A percentile compares a stretch with the other conserved stretches of the same genome.
Conservation (phyloP, 2,888 invertebrate species). For the Euproctis similis region DNA sequence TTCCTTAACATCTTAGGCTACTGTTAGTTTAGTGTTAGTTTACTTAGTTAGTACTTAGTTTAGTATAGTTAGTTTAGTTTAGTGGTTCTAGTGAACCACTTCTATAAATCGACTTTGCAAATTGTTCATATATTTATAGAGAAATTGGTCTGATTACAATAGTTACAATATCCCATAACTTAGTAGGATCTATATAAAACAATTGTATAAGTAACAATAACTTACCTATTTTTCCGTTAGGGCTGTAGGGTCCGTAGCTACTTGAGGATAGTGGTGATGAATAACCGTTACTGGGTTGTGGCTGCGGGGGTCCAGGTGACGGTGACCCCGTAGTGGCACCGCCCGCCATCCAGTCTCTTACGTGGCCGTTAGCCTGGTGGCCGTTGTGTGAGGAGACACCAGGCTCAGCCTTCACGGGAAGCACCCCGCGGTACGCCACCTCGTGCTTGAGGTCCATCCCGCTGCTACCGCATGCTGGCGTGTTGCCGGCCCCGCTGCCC, state of each 20-base stretch:
- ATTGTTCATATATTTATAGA: too few relatives aligned
- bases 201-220: constrained; percentile 16
- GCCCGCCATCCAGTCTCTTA: constrained; percentile 72
- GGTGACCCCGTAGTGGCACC: constrained; percentile 72
- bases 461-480: constrained; percentile 74
- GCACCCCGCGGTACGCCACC: constrained; percentile 72
- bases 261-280: constrained; percentile 90
- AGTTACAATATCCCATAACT: too few relatives aligned
- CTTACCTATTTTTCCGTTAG: constrained; percentile 92
- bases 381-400: constrained; percentile 73
- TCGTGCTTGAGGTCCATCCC: constrained; percentile 81
- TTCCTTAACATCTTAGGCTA: too few relatives aligned
- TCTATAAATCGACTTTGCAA: too few relatives aligned
- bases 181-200: too few relatives aligned
- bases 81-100: too few relatives aligned
- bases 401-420: constrained; percentile 71
- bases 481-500: constrained; percentile 68
- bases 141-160: too few relatives aligned
- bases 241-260: constrained; percentile 93
- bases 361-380: constrained; percentile 64
- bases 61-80: too few relatives aligned
- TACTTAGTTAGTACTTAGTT: too few relatives aligned
- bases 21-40: too few relatives aligned
- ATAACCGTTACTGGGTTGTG: constrained; percentile 84
- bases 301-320: constrained; percentile 81